phyloP scores from a whole-genome alignment of 2,113 vertebrate species.

The Daphoenositta chrysoptera region DNA sequence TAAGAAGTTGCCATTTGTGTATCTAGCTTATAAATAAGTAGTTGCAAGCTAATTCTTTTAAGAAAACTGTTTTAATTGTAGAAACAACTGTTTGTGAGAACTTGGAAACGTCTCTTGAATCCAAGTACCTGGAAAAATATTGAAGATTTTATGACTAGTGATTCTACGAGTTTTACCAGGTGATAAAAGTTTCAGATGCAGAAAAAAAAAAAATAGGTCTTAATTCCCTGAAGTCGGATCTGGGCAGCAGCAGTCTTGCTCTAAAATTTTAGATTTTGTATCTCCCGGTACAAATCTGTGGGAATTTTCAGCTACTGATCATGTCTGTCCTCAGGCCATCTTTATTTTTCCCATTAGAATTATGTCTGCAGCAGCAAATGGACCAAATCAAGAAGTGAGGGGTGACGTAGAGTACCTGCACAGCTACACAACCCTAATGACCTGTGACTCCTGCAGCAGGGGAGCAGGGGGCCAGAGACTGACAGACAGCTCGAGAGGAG shows the following conservation, averaged over 20 bases:
- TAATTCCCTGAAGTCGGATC: background rate
- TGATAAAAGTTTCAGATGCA: background rate
- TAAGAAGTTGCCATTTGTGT: background rate
- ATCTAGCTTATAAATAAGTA: constrained; percentile 9
- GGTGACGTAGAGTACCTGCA: background rate
- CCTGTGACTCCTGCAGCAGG: background rate
- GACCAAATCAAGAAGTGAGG: background rate
- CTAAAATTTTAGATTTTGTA: background rate
- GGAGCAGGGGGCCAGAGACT: background rate
- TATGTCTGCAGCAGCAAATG: background rate
- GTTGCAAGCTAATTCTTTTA: background rate
- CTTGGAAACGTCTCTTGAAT: background rate
- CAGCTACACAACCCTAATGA: background rate
- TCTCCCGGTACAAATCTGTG: background rate
- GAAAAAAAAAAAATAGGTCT: background rate
- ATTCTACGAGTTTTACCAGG: background rate
- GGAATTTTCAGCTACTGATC: background rate
- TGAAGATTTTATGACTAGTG: background rate
- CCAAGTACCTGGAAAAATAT: background rate
- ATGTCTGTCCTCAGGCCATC: background rate
- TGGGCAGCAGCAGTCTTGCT: background rate
- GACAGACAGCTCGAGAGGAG: background rate
- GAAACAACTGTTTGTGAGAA: background rate
- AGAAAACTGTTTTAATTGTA: background rate
- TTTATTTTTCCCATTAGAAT: background rate